Evolutionary conservation across 2,888 invertebrate genomes (phyloP), one percentile per base, ranked within the genome.

Genomic region (Andrena minutula): DNA sequence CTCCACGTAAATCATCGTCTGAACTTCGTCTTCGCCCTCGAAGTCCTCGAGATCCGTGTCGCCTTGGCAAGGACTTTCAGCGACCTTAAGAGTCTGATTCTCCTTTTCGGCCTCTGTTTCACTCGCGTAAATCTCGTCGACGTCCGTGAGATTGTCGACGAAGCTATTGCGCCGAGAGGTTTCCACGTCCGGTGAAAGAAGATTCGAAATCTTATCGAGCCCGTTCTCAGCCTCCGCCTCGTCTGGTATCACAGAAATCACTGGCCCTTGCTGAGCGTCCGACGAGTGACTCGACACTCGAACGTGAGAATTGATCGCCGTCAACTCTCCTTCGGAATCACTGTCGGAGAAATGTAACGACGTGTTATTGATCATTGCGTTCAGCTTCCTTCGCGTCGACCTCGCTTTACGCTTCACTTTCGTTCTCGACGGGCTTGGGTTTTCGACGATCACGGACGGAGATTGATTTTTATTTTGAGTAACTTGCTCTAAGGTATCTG

Each of bases 281-380:
- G n/a, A 49, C 0, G 61, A 4, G 1, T 16, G 7, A 79, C 80
- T 88, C 5, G 78, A 32, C 0, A 75, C 81, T 30, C 78, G 85
- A n/a, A 41, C 56, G 32, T 79, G 88, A 0, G 83, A 71, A 3
- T 60, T 68, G 30, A 88, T 91, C 64, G 88, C 82, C 0, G 89
- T 85, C 10, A 94, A 84, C 58, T 94, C 94, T 16, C 94, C 94
- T 78, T 94, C 94, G 5, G 93, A 93, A 76, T 94, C 94, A 0
- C 93, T 93, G 53, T 94, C 94, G 49, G 94, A 94, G 72, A 94
- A 94, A 23, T 94, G 93, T 0, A 94, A 74, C 8, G 94, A 94
- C 1, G 92, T 75, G 61, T 94, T 94, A 81, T 89, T 93, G 84
- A 93, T 92, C 89, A 93, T 89, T 0, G 94, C 93, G 64, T 93